Evolutionary conservation across 2,113 vertebrate genomes (phyloP).

Genomic region (Seriola aureovittata): DNA sequence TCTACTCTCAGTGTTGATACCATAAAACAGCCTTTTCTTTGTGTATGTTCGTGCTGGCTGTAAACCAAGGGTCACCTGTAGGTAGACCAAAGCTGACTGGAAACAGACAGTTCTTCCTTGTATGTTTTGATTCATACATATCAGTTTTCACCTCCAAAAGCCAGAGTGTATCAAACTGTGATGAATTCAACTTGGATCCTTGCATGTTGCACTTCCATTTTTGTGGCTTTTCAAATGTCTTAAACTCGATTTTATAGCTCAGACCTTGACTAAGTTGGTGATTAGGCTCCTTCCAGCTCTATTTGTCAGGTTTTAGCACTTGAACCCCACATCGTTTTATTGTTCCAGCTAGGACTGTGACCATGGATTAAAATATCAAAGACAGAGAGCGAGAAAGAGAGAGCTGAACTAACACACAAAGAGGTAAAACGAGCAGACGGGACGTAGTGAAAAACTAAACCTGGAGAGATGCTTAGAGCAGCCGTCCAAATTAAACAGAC

Average conservation of each 20-base stretch:
- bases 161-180: background rate
- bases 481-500: slow-evolving; percentile 80
- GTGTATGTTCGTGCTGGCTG: slow-evolving; percentile 39
- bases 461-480: slow-evolving; percentile 67
- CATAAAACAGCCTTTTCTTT: slow-evolving; percentile 43
- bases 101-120: slow-evolving; percentile 6
- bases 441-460: slow-evolving; percentile 57
- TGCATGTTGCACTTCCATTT: background rate
- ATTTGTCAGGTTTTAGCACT: slow-evolving; percentile 45
- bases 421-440: slow-evolving; percentile 50
- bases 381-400: slow-evolving; percentile 21
- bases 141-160: slow-evolving; percentile 16
- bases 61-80: slow-evolving; percentile 43
- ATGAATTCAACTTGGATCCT: background rate
- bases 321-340: slow-evolving; percentile 37
- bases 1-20: slow-evolving; percentile 32
- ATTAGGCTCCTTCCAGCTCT: slow-evolving; percentile 29
- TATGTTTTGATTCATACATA: slow-evolving; percentile 12
- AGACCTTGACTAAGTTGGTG: background rate
- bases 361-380: slow-evolving; percentile 61
- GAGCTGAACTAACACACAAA: slow-evolving; percentile 55
- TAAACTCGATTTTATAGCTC: background rate
- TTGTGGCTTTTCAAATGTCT: slow-evolving; percentile 3
- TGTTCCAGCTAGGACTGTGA: slow-evolving; percentile 41
- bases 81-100: slow-evolving; percentile 17